Percentiles rank a stretch among this genome's conserved stretches.
Conservation (phyloP, 2,113 vertebrate species). For the Scomber japonicus region DNA sequence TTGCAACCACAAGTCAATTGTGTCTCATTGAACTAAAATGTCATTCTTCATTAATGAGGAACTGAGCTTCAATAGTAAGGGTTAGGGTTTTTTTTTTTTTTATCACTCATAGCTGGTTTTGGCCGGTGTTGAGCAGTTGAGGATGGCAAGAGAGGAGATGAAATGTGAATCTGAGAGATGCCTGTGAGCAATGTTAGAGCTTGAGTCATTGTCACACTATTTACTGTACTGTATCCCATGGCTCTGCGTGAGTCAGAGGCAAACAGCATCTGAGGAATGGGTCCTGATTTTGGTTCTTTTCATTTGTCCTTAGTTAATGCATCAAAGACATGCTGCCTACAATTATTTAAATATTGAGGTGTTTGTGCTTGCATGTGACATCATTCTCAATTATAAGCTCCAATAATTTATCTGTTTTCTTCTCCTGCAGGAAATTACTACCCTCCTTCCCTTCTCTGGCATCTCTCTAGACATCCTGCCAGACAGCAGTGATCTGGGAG, state of each 20-base stretch:
- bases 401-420: conserved; percentile 5
- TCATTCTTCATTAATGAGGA: conserved; percentile 49
- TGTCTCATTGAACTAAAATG: conserved; percentile 40
- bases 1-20: conserved; percentile 21
- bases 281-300: conserved; percentile 60
- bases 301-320: conserved; percentile 54
- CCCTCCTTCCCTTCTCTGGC: conserved; percentile 88
- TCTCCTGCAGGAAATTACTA: conserved; percentile 89
- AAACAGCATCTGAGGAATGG: conserved; percentile 66
- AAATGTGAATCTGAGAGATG: conserved; percentile 73
- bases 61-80: conserved; percentile 30
- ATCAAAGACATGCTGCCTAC: conserved; percentile 37
- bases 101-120: conserved; percentile 60
- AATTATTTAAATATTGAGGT: conserved; percentile 33
- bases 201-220: conserved; percentile 82
- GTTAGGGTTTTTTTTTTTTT: conserved; percentile 9
- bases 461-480: conserved; percentile 94
- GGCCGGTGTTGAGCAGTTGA: conserved; percentile 54
- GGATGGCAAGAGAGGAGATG: conserved; percentile 65
- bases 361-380: neutral
- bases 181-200: conserved; percentile 74
- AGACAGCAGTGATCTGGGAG: conserved; percentile 92
- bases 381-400: neutral
- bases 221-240: conserved; percentile 75
- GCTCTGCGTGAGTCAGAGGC: conserved; percentile 74